Evolutionary conservation across 1,140 invertebrate genomes (phyloP).

Genomic region (Magallana angulata): DNA sequence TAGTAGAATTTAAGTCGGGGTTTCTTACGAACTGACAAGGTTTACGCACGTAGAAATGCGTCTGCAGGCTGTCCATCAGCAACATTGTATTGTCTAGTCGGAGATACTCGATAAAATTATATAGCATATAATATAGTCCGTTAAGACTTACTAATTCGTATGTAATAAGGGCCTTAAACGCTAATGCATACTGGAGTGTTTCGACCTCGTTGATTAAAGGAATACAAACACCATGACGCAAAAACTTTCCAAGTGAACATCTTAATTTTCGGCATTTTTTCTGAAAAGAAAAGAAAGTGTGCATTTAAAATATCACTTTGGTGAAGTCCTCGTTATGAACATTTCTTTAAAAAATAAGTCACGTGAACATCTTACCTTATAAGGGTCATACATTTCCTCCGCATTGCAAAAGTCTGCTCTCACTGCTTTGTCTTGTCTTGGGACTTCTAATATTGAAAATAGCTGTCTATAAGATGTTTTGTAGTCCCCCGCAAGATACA

Average conservation of each 20-base stretch:
- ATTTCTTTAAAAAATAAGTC: neutral
- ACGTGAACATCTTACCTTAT: neutral
- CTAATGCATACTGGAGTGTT: neutral
- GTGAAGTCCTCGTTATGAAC: neutral
- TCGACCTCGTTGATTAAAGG: neutral
- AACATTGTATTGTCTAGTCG: neutral
- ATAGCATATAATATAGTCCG: neutral
- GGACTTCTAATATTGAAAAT: neutral
- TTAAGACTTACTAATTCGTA: neutral
- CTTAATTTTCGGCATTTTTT: conserved; percentile 8
- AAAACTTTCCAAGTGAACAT: conserved; percentile 16
- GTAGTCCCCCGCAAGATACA: neutral
- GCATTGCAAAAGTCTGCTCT: neutral
- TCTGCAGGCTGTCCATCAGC: neutral
- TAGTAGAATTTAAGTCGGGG: neutral
- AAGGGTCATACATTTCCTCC: neutral
- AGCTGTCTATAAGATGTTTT: neutral
- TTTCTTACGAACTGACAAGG: neutral
- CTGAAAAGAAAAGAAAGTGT: conserved; percentile 28
- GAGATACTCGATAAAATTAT: neutral
- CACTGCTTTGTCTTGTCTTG: neutral
- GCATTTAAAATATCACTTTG: neutral
- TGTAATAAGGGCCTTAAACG: neutral
- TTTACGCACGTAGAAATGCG: neutral
- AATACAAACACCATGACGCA: neutral